A percentile compares a stretch with the other conserved stretches of the same genome.
These are phyloP conservation scores for Drosophila obscura DNA, from an alignment of 1,140 invertebrate genomes.

Conservation along the genomic window DNA sequence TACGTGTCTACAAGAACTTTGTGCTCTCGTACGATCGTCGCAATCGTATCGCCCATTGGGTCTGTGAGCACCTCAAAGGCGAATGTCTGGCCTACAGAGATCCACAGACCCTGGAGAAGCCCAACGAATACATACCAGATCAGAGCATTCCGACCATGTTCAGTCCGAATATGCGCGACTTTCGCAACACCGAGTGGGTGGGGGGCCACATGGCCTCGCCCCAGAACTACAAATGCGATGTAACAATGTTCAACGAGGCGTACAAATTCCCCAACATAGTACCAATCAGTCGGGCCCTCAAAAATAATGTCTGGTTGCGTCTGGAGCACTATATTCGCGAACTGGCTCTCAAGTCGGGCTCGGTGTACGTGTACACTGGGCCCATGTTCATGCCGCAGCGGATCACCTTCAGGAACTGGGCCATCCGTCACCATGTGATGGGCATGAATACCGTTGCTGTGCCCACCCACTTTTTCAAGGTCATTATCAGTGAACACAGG, in stretches of 20 bases:
- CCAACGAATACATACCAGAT: slow-evolving; percentile 92
- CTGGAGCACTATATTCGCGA: slow-evolving; percentile 94
- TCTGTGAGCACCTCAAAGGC: slow-evolving; percentile 96
- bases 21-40: slow-evolving; percentile 96
- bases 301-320: slow-evolving; percentile 94
- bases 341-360: slow-evolving; percentile 90
- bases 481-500: slow-evolving; percentile 90
- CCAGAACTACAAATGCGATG: slow-evolving; percentile 89
- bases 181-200: slow-evolving; percentile 89
- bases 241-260: slow-evolving; percentile 91
- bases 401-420: slow-evolving; percentile 93
- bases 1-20: slow-evolving; percentile 95
- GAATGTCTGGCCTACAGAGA: slow-evolving; percentile 85
- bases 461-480: slow-evolving; percentile 99
- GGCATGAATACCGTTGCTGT: slow-evolving; percentile 97
- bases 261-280: slow-evolving; percentile 97
- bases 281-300: slow-evolving; percentile 97
- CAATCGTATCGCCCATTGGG: slow-evolving; percentile 96
- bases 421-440: slow-evolving; percentile 97
- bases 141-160: slow-evolving; percentile 95
- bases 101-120: slow-evolving; percentile 91
- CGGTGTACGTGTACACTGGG: slow-evolving; percentile 98
- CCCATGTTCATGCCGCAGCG: slow-evolving; percentile 96
- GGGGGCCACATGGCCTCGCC: slow-evolving; percentile 92
- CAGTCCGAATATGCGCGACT: slow-evolving; percentile 91